Conservation (phyloP, 2,113 vertebrate genomes). For the Mesembrinibis cayennensis region DNA sequence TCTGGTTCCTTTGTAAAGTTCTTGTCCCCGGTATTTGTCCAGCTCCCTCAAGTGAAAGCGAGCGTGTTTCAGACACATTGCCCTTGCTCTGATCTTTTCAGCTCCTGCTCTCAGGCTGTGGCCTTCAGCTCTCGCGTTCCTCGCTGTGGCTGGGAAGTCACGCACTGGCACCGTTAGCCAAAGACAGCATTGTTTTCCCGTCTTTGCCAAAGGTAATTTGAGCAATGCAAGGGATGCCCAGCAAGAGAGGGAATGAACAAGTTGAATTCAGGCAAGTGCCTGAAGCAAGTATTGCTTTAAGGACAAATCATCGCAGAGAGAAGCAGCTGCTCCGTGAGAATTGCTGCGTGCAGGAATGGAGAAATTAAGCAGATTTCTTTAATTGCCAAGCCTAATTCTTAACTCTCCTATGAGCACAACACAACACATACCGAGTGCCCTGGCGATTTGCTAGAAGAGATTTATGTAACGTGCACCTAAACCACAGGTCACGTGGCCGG, state of each 20-base stretch:
- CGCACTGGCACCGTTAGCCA: accelerated
- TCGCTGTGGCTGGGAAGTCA: not conserved
- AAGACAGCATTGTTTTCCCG: accelerated
- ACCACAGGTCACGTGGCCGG: slow-evolving; percentile 82
- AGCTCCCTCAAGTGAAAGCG: accelerated
- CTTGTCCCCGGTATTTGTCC: not conserved
- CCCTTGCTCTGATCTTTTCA: accelerated
- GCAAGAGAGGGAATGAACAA: not conserved
- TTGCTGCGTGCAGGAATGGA: not conserved
- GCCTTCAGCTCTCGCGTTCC: not conserved
- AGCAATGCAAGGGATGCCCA: not conserved
- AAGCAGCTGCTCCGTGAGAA: slow-evolving; percentile 40
- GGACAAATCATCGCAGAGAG: not conserved
- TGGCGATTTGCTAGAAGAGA: slow-evolving; percentile 58
- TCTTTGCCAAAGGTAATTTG: not conserved
- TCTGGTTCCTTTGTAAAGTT: no score
- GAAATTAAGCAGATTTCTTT: slow-evolving; percentile 39
- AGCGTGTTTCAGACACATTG: not conserved
- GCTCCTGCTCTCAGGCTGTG: not conserved
- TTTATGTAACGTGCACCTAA: slow-evolving; percentile 71
- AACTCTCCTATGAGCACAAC: not conserved
- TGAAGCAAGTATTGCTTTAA: not conserved
- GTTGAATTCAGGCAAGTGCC: not conserved
- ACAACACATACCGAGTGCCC: not conserved
- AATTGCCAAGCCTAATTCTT: slow-evolving; percentile 19